Percentiles rank a stretch among this genome's conserved stretches.
These are phyloP conservation scores for Alethe diademata DNA, from an alignment of 2,113 vertebrate species.

Conservation along the genomic window DNA sequence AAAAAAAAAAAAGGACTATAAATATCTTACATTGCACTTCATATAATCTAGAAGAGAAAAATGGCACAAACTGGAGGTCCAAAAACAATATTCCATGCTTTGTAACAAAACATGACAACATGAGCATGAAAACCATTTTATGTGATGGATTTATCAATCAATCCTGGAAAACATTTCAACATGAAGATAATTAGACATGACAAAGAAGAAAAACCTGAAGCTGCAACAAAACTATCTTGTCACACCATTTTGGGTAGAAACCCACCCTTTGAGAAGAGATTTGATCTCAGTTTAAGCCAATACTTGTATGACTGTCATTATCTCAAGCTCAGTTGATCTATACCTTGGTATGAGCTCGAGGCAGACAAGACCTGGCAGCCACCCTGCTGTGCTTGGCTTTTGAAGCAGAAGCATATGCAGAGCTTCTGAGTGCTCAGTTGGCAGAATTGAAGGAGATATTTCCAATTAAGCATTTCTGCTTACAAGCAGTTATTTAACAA, in stretches of 20 bases:
- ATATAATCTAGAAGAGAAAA: neutral
- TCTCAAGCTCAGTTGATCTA: neutral
- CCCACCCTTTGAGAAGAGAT: neutral
- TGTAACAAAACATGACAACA: neutral
- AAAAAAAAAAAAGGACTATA: neutral
- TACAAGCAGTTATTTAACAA: neutral
- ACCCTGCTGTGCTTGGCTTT: neutral
- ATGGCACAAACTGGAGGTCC: neutral
- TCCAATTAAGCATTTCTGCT: neutral
- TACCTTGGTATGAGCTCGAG: neutral
- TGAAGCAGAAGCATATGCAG: neutral
- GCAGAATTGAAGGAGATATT: neutral
- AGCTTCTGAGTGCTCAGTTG: neutral
- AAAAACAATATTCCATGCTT: neutral
- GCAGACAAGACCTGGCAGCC: neutral
- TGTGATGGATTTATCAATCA: neutral
- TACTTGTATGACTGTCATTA: neutral
- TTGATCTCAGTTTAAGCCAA: neutral
- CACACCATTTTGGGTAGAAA: neutral
- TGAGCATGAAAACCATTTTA: neutral
- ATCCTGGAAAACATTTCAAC: neutral
- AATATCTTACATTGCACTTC: neutral
- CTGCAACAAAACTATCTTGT: neutral
- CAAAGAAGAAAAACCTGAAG: neutral
- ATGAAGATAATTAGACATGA: neutral